phyloP scores from a whole-genome alignment of 2,888 invertebrate species.

The Nymphalis urticae region DNA sequence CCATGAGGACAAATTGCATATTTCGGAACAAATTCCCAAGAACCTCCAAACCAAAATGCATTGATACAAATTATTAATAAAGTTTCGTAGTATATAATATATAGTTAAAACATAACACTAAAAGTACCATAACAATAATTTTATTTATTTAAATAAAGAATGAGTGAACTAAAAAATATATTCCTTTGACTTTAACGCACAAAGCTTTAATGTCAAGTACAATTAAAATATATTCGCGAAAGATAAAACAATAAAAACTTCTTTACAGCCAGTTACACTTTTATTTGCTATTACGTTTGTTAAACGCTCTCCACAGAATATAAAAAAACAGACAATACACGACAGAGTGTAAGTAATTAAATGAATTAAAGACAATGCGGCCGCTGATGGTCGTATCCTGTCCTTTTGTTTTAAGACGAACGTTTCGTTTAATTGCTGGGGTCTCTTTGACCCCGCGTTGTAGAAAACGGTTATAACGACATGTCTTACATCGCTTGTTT shows the following conservation, averaged over 20 bases:
- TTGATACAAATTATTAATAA: too few species aligned
- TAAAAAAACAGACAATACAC: conserved; percentile 34
- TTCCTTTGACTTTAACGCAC: too few species aligned
- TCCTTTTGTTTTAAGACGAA: conserved; percentile 55
- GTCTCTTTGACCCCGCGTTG: conserved; percentile 17
- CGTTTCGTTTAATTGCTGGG: conserved; percentile 49
- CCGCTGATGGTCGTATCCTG: conserved; percentile 51
- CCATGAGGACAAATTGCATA: too few species aligned
- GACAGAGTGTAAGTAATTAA: conserved; percentile 61
- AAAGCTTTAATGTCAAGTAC: background rate
- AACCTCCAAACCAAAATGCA: too few species aligned
- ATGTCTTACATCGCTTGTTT: background rate
- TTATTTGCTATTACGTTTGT: conserved; percentile 15
- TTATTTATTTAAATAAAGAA: too few species aligned
- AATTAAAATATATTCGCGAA: conserved; percentile 8
- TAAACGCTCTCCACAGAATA: conserved; percentile 22
- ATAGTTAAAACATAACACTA: too few species aligned
- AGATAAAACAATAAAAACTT: conserved; percentile 14
- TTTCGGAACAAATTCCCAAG: too few species aligned
- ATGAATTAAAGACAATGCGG: conserved; percentile 59
- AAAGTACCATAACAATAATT: too few species aligned
- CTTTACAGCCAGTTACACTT: conserved; percentile 10
- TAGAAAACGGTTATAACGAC: conserved; percentile 1
- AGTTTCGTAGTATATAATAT: too few species aligned
- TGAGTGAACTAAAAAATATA: too few species aligned